A percentile compares a stretch with the other conserved stretches of the same genome.
Evolutionary conservation across 2,797 vertebrate species (phyloP).

Genomic region (Florisuga fusca): DNA sequence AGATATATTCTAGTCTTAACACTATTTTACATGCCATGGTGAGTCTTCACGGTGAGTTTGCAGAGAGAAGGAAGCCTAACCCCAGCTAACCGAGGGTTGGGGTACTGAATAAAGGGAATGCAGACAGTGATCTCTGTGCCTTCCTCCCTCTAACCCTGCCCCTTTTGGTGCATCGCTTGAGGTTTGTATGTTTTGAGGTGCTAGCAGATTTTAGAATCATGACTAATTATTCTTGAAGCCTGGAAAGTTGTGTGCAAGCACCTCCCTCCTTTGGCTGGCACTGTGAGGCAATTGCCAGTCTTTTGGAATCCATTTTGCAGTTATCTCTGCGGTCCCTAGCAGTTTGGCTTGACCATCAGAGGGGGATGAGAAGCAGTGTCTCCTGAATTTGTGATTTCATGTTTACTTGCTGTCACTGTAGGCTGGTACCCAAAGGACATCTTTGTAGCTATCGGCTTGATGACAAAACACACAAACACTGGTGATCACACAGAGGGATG

Average conservation of each 20-base stretch:
- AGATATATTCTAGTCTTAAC: background rate
- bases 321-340: background rate
- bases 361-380: accelerated
- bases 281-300: background rate
- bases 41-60: background rate
- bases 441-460: background rate
- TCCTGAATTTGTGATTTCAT: background rate
- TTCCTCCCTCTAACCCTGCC: background rate
- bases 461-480: background rate
- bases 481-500: accelerated
- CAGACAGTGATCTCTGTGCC: background rate
- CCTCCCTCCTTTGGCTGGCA: background rate
- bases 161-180: accelerated
- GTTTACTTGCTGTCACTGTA: background rate
- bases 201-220: background rate
- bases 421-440: background rate
- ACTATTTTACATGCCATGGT: background rate
- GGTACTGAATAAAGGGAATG: background rate
- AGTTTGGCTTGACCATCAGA: background rate
- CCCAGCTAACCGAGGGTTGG: background rate
- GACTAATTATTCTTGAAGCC: background rate
- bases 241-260: background rate
- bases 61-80: background rate
- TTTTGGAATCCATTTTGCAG: background rate
- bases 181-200: background rate